Conservation (phyloP, 1,140 invertebrate species). For the Hypothenemus hampei region DNA sequence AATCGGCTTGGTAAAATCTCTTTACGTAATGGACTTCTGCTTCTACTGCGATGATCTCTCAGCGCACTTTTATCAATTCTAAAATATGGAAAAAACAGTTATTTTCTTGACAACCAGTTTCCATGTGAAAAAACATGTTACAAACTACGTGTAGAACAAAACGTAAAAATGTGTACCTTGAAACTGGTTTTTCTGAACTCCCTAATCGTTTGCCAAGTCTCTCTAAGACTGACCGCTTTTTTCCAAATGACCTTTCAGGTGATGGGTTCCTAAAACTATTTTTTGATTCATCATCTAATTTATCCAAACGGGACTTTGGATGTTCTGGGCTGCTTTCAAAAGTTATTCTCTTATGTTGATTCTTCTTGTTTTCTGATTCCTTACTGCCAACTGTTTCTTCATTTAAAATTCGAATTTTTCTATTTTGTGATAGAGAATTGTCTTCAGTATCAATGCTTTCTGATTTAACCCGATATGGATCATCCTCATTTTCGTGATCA, state of each 20-base stretch:
- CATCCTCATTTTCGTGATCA: conserved; percentile 52
- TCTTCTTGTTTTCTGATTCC: conserved; percentile 13
- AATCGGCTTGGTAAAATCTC: conserved; percentile 36
- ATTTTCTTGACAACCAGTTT: too few species aligned
- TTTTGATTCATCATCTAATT: conserved; percentile 21
- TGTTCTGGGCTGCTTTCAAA: conserved; percentile 25
- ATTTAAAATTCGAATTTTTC: too few species aligned
- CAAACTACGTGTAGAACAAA: too few species aligned
- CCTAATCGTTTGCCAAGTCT: conserved; percentile 31
- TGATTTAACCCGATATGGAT: conserved; percentile 51
- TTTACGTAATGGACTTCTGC: too few species aligned
- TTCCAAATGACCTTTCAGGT: conserved; percentile 7
- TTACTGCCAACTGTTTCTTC: too few species aligned
- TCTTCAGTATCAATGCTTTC: conserved; percentile 31
- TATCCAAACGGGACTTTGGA: conserved; percentile 21
- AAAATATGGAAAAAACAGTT: too few species aligned
- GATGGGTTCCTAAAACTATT: conserved; percentile 7
- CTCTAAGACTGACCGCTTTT: conserved; percentile 34
- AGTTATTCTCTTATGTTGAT: conserved; percentile 33
- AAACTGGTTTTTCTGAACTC: conserved; percentile 1
- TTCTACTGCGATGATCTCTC: too few species aligned
- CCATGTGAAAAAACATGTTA: too few species aligned
- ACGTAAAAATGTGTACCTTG: too few species aligned
- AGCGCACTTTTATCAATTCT: too few species aligned
- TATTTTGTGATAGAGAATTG: too few species aligned